phyloP scores from a whole-genome alignment of 2,113 vertebrate genomes.

The Peromyscus maniculatus region DNA sequence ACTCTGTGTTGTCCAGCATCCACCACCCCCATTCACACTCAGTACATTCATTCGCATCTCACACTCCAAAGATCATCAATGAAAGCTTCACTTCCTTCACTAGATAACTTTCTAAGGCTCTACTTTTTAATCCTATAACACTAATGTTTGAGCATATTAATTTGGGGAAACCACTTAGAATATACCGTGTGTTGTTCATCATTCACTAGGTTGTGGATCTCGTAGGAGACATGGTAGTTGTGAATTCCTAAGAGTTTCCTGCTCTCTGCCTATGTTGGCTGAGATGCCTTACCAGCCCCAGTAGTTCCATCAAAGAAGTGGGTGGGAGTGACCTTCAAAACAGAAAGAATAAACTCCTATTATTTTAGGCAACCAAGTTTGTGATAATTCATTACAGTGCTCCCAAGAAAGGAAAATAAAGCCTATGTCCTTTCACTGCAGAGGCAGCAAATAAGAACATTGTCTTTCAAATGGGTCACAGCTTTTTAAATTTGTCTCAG shows the following conservation, averaged over 20 bases:
- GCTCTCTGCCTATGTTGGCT: not conserved
- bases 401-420: not conserved
- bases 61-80: not conserved
- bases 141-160: not conserved
- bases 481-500: constrained; percentile 23
- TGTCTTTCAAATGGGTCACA: not conserved
- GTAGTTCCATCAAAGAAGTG: not conserved
- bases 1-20: not conserved
- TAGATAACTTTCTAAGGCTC: too few relatives aligned
- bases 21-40: not conserved
- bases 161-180: not conserved
- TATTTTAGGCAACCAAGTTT: not conserved
- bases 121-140: not conserved
- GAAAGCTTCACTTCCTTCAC: not conserved
- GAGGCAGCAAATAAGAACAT: not conserved
- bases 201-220: not conserved
- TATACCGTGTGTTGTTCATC: not conserved
- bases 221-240: not conserved
- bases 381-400: not conserved
- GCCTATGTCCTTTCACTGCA: not conserved
- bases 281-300: not conserved
- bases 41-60: not conserved
- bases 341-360: not conserved
- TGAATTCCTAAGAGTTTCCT: not conserved
- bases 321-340: not conserved